Base-by-base conservation (phyloP, 2,797 vertebrate species). In the Sebastes aleutianus region DNA sequence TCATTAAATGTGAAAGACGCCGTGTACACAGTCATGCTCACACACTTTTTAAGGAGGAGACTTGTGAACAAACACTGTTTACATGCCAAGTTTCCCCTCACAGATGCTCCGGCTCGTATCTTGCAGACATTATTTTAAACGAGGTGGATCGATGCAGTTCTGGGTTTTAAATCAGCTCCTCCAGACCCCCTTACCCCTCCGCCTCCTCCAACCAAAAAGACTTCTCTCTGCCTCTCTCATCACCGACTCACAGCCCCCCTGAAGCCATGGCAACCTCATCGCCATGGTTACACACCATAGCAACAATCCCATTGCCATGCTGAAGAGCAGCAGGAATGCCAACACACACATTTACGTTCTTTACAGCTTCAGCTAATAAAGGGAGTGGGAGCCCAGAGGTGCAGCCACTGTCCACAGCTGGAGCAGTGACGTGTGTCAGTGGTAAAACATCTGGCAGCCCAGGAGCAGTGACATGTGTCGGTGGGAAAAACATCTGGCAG, bases 241-340 rank as follows among this genome's bases (percentile, higher is more conserved):
- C 82, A 27, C 39, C 63, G 74, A 36, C 76, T 76, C 68, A 20
- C 84, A 78, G 43, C 73, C 36, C 34, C 54, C 59, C 82, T 4
- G 68, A 69, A 83, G 83, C 86, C 88, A 83, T 91, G 91, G 89
- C 80, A 89, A 92, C 87, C 71, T 24, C 34, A 22, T 91, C 63
- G 9, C 91, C 85, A 81, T 85, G 86, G 91, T 74, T 71, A 92
- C 84, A 20, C 74, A 83, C 82, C 90, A 87, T 90, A 90, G 92
- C 85, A 90, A 36, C 61, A 50, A 93, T 89, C 70, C 72, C 50
- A 61, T 72, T 31, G 4, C 78, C 32, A 36, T n/a, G 61, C 84
- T 53, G 73, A 70, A 61, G 72, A 86, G 85, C 74, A 72, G 8
- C 64, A 66, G 54, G 62, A 86, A 83, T 73, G 86, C 82, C 83